Evolutionary conservation across 2,113 vertebrate species (phyloP), one percentile per base, ranked within the genome.

Genomic region (Taxidea taxus): DNA sequence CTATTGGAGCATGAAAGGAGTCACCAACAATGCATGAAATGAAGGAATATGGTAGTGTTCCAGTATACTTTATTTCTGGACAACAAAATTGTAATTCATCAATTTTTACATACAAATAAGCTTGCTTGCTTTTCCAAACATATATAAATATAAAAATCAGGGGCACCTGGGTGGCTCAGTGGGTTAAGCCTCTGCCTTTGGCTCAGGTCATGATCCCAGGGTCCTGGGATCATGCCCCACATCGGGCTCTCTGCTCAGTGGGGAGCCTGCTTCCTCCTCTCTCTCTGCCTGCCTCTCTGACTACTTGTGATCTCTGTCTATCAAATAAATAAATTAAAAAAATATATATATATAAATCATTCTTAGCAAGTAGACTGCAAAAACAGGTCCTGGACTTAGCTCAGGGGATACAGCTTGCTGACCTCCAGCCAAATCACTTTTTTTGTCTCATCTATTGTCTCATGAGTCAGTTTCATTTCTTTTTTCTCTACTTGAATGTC

Each of bases 61-160:
- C 62, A 77, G 87, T 94, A 68, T 90, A 84, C 10, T 84, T 96
- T 87, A 66, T 49, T 80, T 85, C 82, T 18, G 47, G n/a, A 68
- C 6, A 90, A 72, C 3, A 72, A 51, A 64, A 6, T 68, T 97
- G 68, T 49, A 72, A 85, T 25, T 96, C 6, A 78, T 70, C 60
- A 60, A 39, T 54, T 37, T 90, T 78, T 29, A 62, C 44, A 77
- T n/a, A 47, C 11, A 97, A 66, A 31, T 87, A 58, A 10, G 44
- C 31, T 77, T 82, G 23, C 9, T 15, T 60, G 47, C 70, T 72
- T 87, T 77, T 72, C 21, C 34, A 58, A 77, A 42, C 21, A 74
- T 9, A 2, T 27, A 9, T 51, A 23, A 84, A 68, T 51, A 37
- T 49, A 81, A 94, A 96, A 91, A n/a, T n/a, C n/a, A n/a, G n/a